Base-by-base conservation (phyloP, 2,113 vertebrate genomes). In the Nymphicus hollandicus region DNA sequence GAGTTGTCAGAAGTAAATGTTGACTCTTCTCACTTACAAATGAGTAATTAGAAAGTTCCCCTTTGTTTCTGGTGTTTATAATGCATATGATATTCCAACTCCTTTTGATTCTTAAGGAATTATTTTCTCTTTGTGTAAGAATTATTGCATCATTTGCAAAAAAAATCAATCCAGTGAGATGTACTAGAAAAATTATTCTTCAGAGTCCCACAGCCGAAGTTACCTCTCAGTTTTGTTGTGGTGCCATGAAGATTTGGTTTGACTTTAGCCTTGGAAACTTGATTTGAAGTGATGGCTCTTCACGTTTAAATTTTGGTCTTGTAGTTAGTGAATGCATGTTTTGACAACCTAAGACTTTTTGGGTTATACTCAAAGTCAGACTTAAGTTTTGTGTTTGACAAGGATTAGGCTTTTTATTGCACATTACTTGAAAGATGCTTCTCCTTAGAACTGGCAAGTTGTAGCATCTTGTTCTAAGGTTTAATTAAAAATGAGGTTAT, bases 401-500 rank as follows among this genome's bases (percentile, higher is more conserved):
- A 87, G 72, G 83, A 71, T 81, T 91, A 63, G 58, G 7, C 22
- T 63, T 84, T 88, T 94, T 76, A 47, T 65, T 76, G 33, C 27
- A 20, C 37, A 5, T 94, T 89, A 22, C 88, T 94, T 92, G 55
- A 91, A 43, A 77, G 73, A 81, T 88, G 20, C 63, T 95, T 88
- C 74, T 95, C 86, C 64, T 92, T 93, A 96, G 93, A 89, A 92
- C 89, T 81, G 95, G 60, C 86, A 96, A 95, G 93, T 95, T 91
- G 89, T 73, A 88, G 87, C 96, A 96, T 97, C 91, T 93, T 95
- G 87, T 87, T 91, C 95, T 94, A 88, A 81, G 50, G 96, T 97
- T 98, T 97, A 84, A 96, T 97, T 98, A 98, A 97, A 97, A 96
- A 88, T 94, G 89, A 95, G 78, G 94, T 92, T 95, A 92, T 97